These are phyloP conservation scores for Nysson spinosus DNA, from an alignment of 2,888 invertebrate genomes.

Conservation along the genomic window DNA sequence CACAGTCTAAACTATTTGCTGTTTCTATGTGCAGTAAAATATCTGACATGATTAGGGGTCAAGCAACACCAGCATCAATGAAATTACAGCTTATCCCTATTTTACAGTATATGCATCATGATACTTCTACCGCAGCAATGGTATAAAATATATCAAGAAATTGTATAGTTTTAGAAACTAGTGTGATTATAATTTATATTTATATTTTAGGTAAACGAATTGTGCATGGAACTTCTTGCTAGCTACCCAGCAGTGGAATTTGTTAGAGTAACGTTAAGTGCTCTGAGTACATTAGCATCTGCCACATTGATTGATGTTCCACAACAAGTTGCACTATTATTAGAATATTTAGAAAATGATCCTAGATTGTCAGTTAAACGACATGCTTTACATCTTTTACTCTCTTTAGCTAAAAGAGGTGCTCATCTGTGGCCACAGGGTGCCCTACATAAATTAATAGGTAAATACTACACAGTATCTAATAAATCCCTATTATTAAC, in stretches of 20 bases:
- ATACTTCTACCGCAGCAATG: slow-evolving; percentile 85
- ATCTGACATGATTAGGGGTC: slow-evolving; percentile 95
- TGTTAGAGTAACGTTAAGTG: slow-evolving; percentile 89
- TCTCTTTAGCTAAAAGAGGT: slow-evolving; percentile 84
- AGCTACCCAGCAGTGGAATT: slow-evolving; percentile 90
- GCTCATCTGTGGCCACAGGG: slow-evolving; percentile 88
- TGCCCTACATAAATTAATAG: slow-evolving; percentile 78
- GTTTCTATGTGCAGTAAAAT: slow-evolving; percentile 97
- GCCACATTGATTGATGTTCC: slow-evolving; percentile 94
- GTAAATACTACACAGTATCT: slow-evolving; percentile 45
- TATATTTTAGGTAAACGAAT: slow-evolving; percentile 81
- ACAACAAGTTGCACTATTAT: slow-evolving; percentile 86
- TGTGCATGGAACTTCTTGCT: slow-evolving; percentile 86
- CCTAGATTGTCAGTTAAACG: slow-evolving; percentile 85
- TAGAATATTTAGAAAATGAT: slow-evolving; percentile 84
- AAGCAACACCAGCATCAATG: slow-evolving; percentile 94
- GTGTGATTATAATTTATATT: not conserved
- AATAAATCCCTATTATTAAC: too few species aligned
- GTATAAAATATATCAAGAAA: slow-evolving; percentile 75
- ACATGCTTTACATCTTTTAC: slow-evolving; percentile 83
- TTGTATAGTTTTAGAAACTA: not conserved
- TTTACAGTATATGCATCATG: slow-evolving; percentile 95
- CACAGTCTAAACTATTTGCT: slow-evolving; percentile 96
- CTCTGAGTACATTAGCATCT: slow-evolving; percentile 91
- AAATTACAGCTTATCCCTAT: slow-evolving; percentile 94